Percentiles rank a stretch among this genome's conserved stretches.
Evolutionary conservation across 2,113 vertebrate species (phyloP).

Genomic region (Stomatorhinus ivindoensis): DNA sequence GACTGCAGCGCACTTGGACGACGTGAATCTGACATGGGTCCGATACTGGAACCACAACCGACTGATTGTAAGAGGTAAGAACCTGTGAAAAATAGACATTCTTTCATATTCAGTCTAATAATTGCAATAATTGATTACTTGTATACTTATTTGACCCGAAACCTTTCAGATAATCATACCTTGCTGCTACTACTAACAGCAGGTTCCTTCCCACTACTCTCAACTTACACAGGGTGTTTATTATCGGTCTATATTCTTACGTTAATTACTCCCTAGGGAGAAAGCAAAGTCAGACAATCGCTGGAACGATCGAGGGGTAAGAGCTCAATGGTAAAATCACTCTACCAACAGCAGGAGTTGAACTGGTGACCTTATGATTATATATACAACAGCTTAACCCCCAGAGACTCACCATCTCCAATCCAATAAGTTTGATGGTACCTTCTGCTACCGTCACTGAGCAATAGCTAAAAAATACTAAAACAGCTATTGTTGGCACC

Average conservation of each 20-base stretch:
- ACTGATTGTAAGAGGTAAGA: conserved; percentile 22
- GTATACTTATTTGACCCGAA: background rate
- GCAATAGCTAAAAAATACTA: background rate
- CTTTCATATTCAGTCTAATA: background rate
- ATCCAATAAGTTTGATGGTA: background rate
- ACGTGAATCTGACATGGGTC: conserved; percentile 62
- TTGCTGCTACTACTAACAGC: background rate
- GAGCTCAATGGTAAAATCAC: background rate
- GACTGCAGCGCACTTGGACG: conserved; percentile 69
- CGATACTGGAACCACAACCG: conserved; percentile 40
- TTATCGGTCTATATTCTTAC: background rate
- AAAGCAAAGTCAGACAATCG: background rate
- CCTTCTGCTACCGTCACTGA: background rate
- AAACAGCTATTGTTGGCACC: background rate
- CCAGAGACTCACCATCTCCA: background rate
- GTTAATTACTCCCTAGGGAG: background rate
- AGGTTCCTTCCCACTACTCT: background rate
- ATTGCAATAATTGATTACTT: background rate
- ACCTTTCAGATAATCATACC: background rate
- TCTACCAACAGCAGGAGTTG: background rate
- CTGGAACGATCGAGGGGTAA: background rate
- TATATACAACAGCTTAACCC: background rate
- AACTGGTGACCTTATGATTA: background rate
- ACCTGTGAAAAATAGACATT: conserved; percentile 36
- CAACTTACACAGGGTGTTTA: background rate